Evolutionary conservation across 2,888 invertebrate species (phyloP).

Genomic region (Melieria crassipennis): DNA sequence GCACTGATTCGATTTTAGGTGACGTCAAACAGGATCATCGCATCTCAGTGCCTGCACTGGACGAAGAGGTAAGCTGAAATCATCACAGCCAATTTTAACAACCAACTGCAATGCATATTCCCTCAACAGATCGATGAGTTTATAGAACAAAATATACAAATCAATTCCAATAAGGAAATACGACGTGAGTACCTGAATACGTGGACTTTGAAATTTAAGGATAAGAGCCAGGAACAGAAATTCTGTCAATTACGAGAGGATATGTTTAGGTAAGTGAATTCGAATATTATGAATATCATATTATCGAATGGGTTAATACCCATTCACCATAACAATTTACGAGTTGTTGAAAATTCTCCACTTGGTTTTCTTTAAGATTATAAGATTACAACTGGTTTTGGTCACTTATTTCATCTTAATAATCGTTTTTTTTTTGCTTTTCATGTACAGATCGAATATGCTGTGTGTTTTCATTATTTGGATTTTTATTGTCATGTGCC

Average conservation of each 20-base stretch:
- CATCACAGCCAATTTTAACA: not conserved
- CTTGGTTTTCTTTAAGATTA: not conserved
- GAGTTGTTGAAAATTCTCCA: not conserved
- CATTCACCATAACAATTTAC: not conserved
- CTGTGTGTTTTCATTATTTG: constrained; percentile 91
- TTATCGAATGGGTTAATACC: no score
- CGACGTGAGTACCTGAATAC: constrained; percentile 85
- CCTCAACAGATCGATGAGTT: constrained; percentile 76
- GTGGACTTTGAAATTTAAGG: constrained; percentile 89
- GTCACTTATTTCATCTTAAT: no score
- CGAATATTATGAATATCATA: no score
- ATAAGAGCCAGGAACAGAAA: constrained; percentile 81
- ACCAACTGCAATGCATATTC: not conserved
- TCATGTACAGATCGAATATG: constrained; percentile 77
- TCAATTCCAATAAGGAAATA: constrained; percentile 89
- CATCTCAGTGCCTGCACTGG: constrained; percentile 59
- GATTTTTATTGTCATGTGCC: constrained; percentile 85
- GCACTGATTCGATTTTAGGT: constrained; percentile 59
- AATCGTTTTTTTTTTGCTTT: not conserved
- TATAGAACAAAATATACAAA: constrained; percentile 87
- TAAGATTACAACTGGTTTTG: not conserved
- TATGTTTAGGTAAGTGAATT: constrained; percentile 77
- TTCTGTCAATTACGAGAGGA: constrained; percentile 88
- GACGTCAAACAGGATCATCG: constrained; percentile 59
- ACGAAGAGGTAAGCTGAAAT: constrained; percentile 58